Evolutionary conservation across 2,113 vertebrate genomes (phyloP).

Genomic region (Lasiurus cinereus): DNA sequence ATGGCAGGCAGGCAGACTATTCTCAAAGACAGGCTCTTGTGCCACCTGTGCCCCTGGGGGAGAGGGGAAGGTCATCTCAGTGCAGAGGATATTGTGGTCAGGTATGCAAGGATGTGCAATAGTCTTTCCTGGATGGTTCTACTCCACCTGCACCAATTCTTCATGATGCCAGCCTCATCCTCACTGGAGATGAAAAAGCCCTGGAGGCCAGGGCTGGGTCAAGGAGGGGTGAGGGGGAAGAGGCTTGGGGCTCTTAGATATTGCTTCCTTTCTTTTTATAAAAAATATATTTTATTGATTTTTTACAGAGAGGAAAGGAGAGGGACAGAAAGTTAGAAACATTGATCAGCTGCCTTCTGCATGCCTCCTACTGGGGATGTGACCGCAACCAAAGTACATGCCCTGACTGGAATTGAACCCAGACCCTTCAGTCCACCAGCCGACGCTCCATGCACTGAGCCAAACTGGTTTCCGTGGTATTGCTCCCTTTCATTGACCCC

Average conservation of each 20-base stretch:
- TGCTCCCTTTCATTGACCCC: not conserved
- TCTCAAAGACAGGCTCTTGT: not conserved
- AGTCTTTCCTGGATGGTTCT: not conserved
- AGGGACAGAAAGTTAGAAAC: too few relatives aligned
- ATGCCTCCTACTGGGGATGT: too few relatives aligned
- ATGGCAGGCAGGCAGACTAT: not conserved
- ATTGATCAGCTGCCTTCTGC: too few relatives aligned
- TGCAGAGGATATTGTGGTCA: not conserved
- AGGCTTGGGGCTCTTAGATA: not conserved
- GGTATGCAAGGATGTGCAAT: not conserved
- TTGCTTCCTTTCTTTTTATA: not conserved
- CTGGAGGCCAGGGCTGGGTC: not conserved
- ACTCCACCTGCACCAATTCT: not conserved
- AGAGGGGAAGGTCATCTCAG: not conserved
- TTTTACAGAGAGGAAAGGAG: too few relatives aligned
- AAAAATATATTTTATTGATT: too few relatives aligned
- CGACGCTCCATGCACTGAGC: too few relatives aligned
- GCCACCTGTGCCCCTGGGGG: not conserved
- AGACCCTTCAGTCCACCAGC: too few relatives aligned
- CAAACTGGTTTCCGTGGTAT: too few relatives aligned
- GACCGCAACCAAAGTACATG: too few relatives aligned
- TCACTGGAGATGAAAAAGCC: not conserved
- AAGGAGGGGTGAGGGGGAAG: not conserved
- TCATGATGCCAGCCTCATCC: accelerated
- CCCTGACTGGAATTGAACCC: too few relatives aligned